These are phyloP conservation scores for Cheirogaleus medius DNA, from an alignment of 2,113 vertebrate species.

Conservation along the genomic window DNA sequence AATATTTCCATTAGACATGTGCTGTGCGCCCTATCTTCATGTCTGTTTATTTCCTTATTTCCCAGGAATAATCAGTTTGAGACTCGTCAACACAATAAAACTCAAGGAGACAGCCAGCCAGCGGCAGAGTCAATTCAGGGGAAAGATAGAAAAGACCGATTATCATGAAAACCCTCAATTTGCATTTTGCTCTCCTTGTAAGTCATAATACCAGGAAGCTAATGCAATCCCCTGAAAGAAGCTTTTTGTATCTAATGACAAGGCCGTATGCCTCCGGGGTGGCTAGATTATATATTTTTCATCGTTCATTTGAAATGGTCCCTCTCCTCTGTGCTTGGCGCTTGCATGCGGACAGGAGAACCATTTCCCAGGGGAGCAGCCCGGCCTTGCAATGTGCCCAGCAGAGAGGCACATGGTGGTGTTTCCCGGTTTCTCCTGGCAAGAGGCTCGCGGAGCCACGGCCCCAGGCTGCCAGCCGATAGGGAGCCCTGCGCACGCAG, in stretches of 20 bases:
- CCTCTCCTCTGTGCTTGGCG: slow-evolving; percentile 33
- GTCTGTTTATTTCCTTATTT: slow-evolving; percentile 42
- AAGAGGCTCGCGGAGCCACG: accelerated
- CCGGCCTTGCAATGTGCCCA: neutral
- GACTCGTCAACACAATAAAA: neutral
- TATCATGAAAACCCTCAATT: slow-evolving; percentile 42
- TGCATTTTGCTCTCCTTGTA: slow-evolving; percentile 57
- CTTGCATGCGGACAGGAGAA: neutral
- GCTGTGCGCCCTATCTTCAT: neutral
- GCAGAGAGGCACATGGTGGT: neutral
- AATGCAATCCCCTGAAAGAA: slow-evolving; percentile 51
- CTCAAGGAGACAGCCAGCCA: slow-evolving; percentile 3
- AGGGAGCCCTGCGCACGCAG: neutral
- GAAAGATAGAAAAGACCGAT: slow-evolving; percentile 36
- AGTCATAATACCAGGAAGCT: slow-evolving; percentile 54
- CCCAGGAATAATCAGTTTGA: slow-evolving; percentile 41
- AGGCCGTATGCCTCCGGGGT: neutral
- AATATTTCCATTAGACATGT: neutral
- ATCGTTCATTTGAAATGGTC: neutral
- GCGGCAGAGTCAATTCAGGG: slow-evolving; percentile 4
- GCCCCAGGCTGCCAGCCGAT: neutral
- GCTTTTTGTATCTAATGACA: slow-evolving; percentile 58
- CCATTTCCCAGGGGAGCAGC: neutral
- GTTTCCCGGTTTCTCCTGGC: neutral
- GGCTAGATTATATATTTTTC: slow-evolving; percentile 61